Base-by-base conservation (phyloP, 2,797 vertebrate species). In the Intellagama lesueurii region DNA sequence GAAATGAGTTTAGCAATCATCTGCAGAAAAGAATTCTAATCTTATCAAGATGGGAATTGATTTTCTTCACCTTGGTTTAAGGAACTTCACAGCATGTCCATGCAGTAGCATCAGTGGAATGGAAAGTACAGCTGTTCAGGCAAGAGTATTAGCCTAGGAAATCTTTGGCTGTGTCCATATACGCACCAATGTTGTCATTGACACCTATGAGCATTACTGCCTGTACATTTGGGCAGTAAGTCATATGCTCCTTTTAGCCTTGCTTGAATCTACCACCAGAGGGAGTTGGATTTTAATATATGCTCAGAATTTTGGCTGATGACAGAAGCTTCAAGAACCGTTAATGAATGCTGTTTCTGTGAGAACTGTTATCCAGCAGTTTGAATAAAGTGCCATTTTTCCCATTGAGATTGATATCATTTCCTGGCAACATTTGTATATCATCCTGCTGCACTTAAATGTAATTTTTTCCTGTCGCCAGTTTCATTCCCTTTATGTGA, bases 1-100 rank as follows among this genome's bases (percentile, higher is more conserved):
- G 32, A 93, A 86, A 70, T 90, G 82, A 75, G 17, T 90, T 94
- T 88, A 89, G 32, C 89, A 77, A 89, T 94, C 80, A 87, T 6
- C 17, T 64, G 30, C 70, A 87, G 72, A 84, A 89, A n/a, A 87
- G 56, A 90, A 88, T 52, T 92, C 77, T 92, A 72, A 87, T 88
- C 79, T 90, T 86, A 87, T 91, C 24, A 76, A 94, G 85, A 83
- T 86, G 22, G 80, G 82, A 89, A 75, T 83, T 16, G 77, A 86
- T 91, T 86, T 88, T 83, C 32, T 87, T 85, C 30, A 8, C 91
- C 52, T 35, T 88, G 68, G 47, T 79, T 17, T 79, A 40, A 91
- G 9, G 76, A 81, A 12, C 87, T 88, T 68, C n/a, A 82, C 17
- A 87, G 75, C 82, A 30, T 82, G 60, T 24, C 86, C 72, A 70